Conservation (phyloP, 2,113 vertebrate species). For the Collichthys lucidus region DNA sequence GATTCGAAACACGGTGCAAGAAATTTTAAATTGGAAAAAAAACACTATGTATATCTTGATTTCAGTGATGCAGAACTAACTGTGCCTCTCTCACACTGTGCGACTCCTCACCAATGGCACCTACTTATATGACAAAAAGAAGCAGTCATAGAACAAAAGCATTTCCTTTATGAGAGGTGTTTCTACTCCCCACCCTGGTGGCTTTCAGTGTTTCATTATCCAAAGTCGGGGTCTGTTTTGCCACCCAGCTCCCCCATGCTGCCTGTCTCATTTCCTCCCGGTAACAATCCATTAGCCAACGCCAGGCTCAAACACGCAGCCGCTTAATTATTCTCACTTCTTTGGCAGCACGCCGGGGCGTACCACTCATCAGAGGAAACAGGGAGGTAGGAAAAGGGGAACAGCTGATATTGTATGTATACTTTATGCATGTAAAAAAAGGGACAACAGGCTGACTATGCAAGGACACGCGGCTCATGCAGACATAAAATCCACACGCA, state of each 20-base stretch:
- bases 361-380: slow-evolving; percentile 77
- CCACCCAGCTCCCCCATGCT: slow-evolving; percentile 67
- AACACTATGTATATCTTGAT: neutral
- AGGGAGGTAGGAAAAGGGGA: slow-evolving; percentile 18
- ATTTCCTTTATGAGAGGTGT: slow-evolving; percentile 69
- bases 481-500: slow-evolving; percentile 5
- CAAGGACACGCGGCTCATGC: neutral
- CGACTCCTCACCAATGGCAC: slow-evolving; percentile 52
- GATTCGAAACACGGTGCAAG: slow-evolving; percentile 31
- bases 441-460: slow-evolving; percentile 16
- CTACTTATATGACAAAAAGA: slow-evolving; percentile 63
- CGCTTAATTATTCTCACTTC: slow-evolving; percentile 83
- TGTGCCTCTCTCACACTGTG: slow-evolving; percentile 31
- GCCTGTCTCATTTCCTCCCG: slow-evolving; percentile 79
- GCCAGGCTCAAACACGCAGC: slow-evolving; percentile 79
- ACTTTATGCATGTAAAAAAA: slow-evolving; percentile 50
- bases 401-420: slow-evolving; percentile 58
- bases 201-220: slow-evolving; percentile 78
- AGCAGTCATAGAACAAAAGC: slow-evolving; percentile 73
- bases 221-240: slow-evolving; percentile 69
- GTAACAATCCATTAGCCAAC: slow-evolving; percentile 82
- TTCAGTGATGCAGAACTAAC: slow-evolving; percentile 21
- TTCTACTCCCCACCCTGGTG: slow-evolving; percentile 65
- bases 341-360: slow-evolving; percentile 71
- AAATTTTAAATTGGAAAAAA: slow-evolving; percentile 27